Conservation (phyloP, 2,888 invertebrate species). For the Macrosoma leucophasiata region DNA sequence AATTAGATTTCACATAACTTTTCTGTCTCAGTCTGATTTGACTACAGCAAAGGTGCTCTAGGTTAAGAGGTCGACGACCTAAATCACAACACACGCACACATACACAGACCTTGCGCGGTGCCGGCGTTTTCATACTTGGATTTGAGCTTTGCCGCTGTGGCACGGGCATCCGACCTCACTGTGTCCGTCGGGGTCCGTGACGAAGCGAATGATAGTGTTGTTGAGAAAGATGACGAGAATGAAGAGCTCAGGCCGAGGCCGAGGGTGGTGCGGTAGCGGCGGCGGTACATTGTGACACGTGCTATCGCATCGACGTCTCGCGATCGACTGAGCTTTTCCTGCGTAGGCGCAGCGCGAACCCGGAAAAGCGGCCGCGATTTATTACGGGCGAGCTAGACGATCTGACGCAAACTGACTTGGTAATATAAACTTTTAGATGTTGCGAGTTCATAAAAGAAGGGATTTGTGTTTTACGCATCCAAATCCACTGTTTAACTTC, state of each 20-base stretch:
- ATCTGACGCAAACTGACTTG: slow-evolving; percentile 33
- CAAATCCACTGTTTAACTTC: too few species aligned
- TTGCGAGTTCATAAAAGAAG: slow-evolving; percentile 6
- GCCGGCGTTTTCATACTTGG: slow-evolving; percentile 67
- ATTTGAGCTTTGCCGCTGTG: slow-evolving; percentile 67
- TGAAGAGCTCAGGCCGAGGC: slow-evolving; percentile 61
- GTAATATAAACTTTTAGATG: slow-evolving; percentile 14
- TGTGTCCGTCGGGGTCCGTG: slow-evolving; percentile 36
- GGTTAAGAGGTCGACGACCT: too few species aligned
- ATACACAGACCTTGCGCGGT: slow-evolving; percentile 64
- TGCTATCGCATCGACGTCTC: slow-evolving; percentile 40
- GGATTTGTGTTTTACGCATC: too few species aligned
- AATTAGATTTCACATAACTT: too few species aligned
- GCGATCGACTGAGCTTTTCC: slow-evolving; percentile 45
- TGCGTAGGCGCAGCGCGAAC: slow-evolving; percentile 54
- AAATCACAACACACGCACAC: slow-evolving; percentile 16
- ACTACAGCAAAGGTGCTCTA: too few species aligned
- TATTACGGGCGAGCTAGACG: slow-evolving; percentile 58
- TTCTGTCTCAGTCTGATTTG: not conserved
- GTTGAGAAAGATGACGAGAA: slow-evolving; percentile 63
- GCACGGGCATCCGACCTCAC: slow-evolving; percentile 65
- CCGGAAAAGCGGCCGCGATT: slow-evolving; percentile 62
- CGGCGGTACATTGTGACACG: slow-evolving; percentile 58
- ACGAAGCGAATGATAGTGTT: slow-evolving; percentile 39
- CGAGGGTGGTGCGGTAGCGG: slow-evolving; percentile 66